phyloP scores from a whole-genome alignment of 2,797 vertebrate species.

The Perodicticus potto region DNA sequence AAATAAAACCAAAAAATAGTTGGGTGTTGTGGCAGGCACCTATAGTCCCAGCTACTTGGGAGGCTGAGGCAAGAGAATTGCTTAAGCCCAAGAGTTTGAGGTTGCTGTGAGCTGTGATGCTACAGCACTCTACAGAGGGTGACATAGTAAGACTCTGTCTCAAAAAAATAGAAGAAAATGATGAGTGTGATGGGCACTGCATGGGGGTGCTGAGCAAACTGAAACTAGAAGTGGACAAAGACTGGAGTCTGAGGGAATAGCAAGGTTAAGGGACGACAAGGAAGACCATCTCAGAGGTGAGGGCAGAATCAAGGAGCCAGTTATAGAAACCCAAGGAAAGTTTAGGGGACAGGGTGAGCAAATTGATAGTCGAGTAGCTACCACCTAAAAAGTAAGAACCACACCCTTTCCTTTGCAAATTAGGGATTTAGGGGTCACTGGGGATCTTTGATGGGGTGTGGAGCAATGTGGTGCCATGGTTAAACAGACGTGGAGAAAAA shows the following conservation, averaged over 20 bases:
- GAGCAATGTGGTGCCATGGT: not conserved
- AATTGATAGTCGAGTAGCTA: not conserved
- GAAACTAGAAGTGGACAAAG: not conserved
- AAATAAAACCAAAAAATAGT: too few species aligned
- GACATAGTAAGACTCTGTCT: too few species aligned
- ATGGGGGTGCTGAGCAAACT: not conserved
- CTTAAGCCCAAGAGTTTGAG: too few species aligned
- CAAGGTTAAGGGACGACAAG: not conserved
- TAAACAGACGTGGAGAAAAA: not conserved
- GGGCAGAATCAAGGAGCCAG: not conserved
- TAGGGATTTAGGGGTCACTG: not conserved
- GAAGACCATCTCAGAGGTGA: not conserved
- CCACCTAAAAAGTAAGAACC: not conserved
- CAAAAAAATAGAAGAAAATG: too few species aligned
- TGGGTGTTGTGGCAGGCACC: too few species aligned
- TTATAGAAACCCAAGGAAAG: not conserved
- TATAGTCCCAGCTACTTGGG: too few species aligned
- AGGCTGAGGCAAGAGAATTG: too few species aligned
- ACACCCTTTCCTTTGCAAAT: not conserved
- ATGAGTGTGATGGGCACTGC: not conserved
- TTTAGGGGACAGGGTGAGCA: too few species aligned
- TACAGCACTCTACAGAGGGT: too few species aligned
- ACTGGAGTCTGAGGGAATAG: not conserved
- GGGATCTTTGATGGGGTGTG: accelerated
- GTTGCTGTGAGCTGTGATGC: too few species aligned